These are phyloP conservation scores for Netelia virgata DNA, from an alignment of 2,888 invertebrate species.

Conservation along the genomic window DNA sequence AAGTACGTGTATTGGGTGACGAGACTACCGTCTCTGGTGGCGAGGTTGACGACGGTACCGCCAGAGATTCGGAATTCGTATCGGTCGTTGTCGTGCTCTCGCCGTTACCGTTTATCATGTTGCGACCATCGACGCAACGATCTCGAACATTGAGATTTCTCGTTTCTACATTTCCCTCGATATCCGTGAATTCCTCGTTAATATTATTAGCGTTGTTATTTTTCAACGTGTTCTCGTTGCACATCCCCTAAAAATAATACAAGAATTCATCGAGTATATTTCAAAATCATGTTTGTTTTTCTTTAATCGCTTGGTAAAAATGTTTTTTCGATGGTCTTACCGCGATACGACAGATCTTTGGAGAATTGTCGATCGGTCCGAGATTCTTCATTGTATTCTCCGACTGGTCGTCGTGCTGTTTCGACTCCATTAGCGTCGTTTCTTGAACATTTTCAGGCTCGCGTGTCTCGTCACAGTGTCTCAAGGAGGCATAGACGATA, in stretches of 20 bases:
- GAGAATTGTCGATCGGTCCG: constrained; percentile 58
- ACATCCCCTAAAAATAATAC: constrained; percentile 27
- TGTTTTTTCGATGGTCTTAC: constrained; percentile 45
- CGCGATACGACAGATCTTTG: constrained; percentile 63
- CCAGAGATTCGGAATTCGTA: constrained; percentile 78
- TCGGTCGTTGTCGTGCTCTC: constrained; percentile 79
- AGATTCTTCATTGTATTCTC: constrained; percentile 59
- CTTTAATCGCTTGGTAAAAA: background rate
- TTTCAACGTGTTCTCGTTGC: constrained; percentile 37
- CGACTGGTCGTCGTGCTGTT: constrained; percentile 65
- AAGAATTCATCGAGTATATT: background rate
- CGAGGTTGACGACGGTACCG: constrained; percentile 72
- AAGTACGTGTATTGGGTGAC: constrained; percentile 81
- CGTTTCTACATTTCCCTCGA: constrained; percentile 62
- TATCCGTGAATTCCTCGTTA: constrained; percentile 46
- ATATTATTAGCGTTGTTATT: constrained; percentile 56
- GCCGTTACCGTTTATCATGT: constrained; percentile 75
- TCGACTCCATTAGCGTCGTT: constrained; percentile 70
- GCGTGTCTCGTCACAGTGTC: constrained; percentile 72
- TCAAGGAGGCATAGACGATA: constrained; percentile 77
- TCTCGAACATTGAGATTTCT: constrained; percentile 56
- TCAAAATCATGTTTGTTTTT: background rate
- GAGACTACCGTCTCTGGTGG: constrained; percentile 77
- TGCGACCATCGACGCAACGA: constrained; percentile 41
- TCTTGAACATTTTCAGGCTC: constrained; percentile 73